Evolutionary conservation across 2,888 invertebrate species (phyloP), one percentile per base, ranked within the genome.

Genomic region (Drosophila vallismaia): DNA sequence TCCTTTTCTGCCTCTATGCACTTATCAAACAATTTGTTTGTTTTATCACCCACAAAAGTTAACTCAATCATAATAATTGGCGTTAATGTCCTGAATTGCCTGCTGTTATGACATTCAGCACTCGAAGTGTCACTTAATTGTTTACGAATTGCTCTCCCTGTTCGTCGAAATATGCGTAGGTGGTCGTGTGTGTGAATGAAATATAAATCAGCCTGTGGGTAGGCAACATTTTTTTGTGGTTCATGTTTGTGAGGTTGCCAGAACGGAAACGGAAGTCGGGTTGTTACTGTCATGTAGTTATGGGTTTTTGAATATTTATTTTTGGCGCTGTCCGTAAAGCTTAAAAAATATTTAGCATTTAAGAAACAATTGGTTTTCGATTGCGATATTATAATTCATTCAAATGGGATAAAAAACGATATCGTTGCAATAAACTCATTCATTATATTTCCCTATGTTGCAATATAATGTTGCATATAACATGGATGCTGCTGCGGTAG

Each of bases 11-110:
- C 62, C 57, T 29, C 24, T 33, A 12, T 19, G 42, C 12, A 24
- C 26, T 36, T 68, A 54, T 63, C 31, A 51, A 71, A 57, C 68
- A 85, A 79, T 79, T 57, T 12, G 45, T 67, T 69, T 77, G 79
- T 49, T 70, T 45, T 49, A 19, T 8, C 51, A 54, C 46, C 44
- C 53, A 50, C 36, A 49, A 51, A 72, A 76, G 69, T 84, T 81
- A 76, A 81, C 74, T 87, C 55, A 81, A 81, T 87, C 82, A 81
- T 82, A 85, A 71, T 81, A 71, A 78, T 72, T 73, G 58, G 45
- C 57, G 46, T 62, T 58, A 75, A 36, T 36, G n/a, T n/a, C 36
- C 36, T n/a, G 36, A 54, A 69, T 63, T 60, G 42, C 55, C 45
- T 9, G 26, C 50, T 46, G 42, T 45, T 56, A 50, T 53, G 52